These are phyloP conservation scores for Rhinatrema bivittatum DNA, from an alignment of 2,797 vertebrate genomes.

Conservation along the genomic window DNA sequence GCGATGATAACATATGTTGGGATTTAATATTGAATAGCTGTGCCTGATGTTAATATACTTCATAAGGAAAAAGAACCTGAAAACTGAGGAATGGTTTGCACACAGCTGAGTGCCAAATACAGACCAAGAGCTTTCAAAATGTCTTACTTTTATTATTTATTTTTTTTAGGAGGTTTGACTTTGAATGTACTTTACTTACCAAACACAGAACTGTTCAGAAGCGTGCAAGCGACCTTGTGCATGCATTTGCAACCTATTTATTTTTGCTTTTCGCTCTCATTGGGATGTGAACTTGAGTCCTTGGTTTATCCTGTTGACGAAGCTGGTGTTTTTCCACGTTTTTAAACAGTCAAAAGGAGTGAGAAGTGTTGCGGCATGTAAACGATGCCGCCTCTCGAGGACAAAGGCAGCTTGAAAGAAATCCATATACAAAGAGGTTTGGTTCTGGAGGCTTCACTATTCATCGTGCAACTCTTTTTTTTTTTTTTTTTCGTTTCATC, in stretches of 20 bases:
- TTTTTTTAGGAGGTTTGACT: neutral
- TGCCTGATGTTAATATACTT: too few relatives aligned
- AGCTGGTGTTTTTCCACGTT: slow-evolving; percentile 26
- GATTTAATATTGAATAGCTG: too few relatives aligned
- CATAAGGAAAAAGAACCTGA: too few relatives aligned
- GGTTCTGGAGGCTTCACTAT: slow-evolving; percentile 36
- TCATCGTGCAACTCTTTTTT: slow-evolving; percentile 23
- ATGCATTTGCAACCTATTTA: neutral
- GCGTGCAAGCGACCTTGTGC: slow-evolving; percentile 15
- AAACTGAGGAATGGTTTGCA: too few relatives aligned
- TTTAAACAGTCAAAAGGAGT: slow-evolving; percentile 23
- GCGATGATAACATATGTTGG: too few relatives aligned
- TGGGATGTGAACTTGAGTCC: slow-evolving; percentile 13
- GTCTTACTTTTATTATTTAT: too few relatives aligned
- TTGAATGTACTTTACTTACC: neutral
- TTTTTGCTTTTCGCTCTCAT: slow-evolving; percentile 7
- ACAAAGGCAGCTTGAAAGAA: slow-evolving; percentile 29
- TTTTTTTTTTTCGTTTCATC: too few relatives aligned
- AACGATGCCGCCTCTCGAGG: slow-evolving; percentile 32
- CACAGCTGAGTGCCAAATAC: too few relatives aligned
- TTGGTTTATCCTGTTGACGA: slow-evolving; percentile 18
- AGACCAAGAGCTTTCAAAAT: too few relatives aligned
- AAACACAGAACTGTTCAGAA: slow-evolving; percentile 7
- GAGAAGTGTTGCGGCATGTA: slow-evolving; percentile 28
- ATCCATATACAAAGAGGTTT: slow-evolving; percentile 33